Evolutionary conservation across 2,113 vertebrate species (phyloP).

Genomic region (Cynopterus brachyotis): DNA sequence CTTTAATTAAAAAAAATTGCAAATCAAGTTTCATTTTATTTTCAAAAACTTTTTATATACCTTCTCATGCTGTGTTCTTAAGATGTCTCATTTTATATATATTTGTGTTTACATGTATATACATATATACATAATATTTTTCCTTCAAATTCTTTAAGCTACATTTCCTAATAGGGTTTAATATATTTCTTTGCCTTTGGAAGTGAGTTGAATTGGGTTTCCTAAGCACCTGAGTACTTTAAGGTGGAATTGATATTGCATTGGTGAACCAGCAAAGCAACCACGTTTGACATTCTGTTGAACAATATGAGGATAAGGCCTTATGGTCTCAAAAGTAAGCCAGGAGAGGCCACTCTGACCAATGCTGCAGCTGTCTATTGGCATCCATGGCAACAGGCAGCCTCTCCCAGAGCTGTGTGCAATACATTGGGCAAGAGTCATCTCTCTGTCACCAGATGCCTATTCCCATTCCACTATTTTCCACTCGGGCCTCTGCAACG

Average conservation of each 20-base stretch:
- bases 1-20: background rate
- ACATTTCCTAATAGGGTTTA: background rate
- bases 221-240: background rate
- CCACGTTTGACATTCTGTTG: background rate
- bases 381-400: background rate
- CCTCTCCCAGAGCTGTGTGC: background rate
- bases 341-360: background rate
- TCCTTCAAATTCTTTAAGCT: background rate
- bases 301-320: background rate
- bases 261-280: background rate
- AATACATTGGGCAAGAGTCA: rapidly evolving
- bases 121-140: background rate
- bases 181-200: background rate
- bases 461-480: background rate
- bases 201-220: background rate
- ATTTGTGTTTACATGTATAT: background rate
- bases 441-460: background rate
- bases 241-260: background rate
- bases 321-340: background rate
- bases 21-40: background rate
- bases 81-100: background rate
- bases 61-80: background rate
- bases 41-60: background rate
- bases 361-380: background rate
- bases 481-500: background rate